A percentile compares a stretch with the other conserved stretches of the same genome.
phyloP scores from a whole-genome alignment of 2,797 vertebrate species.

The Glossophaga mutica region DNA sequence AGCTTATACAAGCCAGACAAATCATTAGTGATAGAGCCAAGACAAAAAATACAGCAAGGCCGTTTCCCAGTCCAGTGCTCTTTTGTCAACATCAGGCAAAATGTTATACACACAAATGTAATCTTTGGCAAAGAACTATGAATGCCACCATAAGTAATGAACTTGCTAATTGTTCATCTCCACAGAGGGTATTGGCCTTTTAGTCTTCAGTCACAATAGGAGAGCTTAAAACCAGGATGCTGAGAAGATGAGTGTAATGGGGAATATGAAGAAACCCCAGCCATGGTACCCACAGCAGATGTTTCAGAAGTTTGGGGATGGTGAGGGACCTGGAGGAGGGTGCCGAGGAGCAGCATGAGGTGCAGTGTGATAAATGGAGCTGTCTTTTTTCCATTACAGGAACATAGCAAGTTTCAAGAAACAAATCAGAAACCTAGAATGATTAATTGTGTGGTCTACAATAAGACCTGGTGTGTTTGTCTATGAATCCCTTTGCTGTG shows the following conservation, averaged over 20 bases:
- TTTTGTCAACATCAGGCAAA: neutral
- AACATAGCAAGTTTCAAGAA: slow-evolving; percentile 74
- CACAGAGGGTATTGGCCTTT: neutral
- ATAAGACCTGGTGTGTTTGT: slow-evolving; percentile 71
- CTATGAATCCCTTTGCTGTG: slow-evolving; percentile 63
- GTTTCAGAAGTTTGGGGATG: slow-evolving; percentile 49
- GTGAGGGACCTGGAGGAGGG: slow-evolving; percentile 23
- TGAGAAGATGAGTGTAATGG: neutral
- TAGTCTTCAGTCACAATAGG: neutral
- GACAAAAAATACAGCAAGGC: neutral
- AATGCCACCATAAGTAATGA: neutral
- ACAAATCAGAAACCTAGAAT: slow-evolving; percentile 74
- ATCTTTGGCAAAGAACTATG: slow-evolving; percentile 44
- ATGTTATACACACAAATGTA: slow-evolving; percentile 1
- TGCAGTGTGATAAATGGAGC: slow-evolving; percentile 72
- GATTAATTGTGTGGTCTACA: slow-evolving; percentile 73
- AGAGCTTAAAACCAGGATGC: slow-evolving; percentile 22
- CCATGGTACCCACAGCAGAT: slow-evolving; percentile 57
- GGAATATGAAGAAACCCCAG: neutral
- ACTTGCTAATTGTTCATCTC: slow-evolving; percentile 1
- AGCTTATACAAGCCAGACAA: neutral
- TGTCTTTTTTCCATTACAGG: slow-evolving; percentile 77
- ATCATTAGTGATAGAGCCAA: neutral
- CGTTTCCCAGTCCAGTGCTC: neutral
- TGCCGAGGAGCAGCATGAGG: slow-evolving; percentile 55